These are phyloP conservation scores for Serinus canaria DNA, from an alignment of 2,113 vertebrate genomes.

Conservation along the genomic window DNA sequence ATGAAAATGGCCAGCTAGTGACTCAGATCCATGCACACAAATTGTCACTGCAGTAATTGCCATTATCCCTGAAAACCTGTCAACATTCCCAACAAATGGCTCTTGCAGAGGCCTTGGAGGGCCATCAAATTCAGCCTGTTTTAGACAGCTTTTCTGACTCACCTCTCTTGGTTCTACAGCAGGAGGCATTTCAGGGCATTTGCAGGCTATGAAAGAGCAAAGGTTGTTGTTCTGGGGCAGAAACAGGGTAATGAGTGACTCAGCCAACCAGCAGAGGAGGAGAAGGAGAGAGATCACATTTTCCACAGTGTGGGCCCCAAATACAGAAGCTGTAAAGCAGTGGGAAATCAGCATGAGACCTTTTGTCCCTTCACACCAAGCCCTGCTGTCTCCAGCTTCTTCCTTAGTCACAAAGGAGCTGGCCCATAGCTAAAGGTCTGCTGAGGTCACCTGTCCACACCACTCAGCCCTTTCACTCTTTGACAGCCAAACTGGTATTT, in stretches of 20 bases:
- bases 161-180: neutral
- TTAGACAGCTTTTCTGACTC: neutral
- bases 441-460: neutral
- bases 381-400: neutral
- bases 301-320: neutral
- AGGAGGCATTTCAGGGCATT: neutral
- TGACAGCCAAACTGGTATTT: neutral
- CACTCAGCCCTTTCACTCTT: neutral
- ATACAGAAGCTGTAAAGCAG: neutral
- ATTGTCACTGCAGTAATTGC: neutral
- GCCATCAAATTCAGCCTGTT: neutral
- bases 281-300: neutral
- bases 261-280: neutral
- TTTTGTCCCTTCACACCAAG: neutral
- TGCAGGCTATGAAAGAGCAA: neutral
- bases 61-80: neutral
- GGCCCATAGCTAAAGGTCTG: neutral
- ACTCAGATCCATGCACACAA: neutral
- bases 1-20: neutral
- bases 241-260: neutral
- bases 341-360: neutral
- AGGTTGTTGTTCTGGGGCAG: neutral
- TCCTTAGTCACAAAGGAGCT: neutral
- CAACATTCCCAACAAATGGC: neutral
- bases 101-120: neutral